These are phyloP conservation scores for Littorina saxatilis DNA, from an alignment of 1,140 invertebrate genomes.

Conservation along the genomic window DNA sequence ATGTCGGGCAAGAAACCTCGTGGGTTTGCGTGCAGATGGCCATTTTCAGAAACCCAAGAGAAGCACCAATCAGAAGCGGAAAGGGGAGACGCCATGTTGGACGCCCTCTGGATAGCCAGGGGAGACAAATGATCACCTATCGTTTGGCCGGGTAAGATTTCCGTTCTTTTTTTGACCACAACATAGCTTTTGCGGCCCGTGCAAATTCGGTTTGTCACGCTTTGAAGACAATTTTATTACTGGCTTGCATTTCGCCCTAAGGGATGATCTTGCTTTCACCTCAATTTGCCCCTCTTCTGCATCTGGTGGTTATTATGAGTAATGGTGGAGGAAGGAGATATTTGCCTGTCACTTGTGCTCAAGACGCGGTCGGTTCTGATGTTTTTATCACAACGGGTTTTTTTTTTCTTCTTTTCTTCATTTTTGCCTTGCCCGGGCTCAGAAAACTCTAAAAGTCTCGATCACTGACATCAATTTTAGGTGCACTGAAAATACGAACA, in stretches of 20 bases:
- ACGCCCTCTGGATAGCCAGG: not conserved
- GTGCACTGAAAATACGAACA: not conserved
- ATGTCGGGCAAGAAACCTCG: too few relatives aligned
- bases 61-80: slow-evolving; percentile 23
- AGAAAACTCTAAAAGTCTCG: not conserved
- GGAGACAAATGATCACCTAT: slow-evolving; percentile 29
- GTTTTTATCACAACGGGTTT: not conserved
- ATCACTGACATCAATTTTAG: slow-evolving; percentile 3
- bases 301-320: slow-evolving; percentile 32
- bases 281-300: slow-evolving; percentile 23
- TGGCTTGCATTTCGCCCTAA: slow-evolving; percentile 22
- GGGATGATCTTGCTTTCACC: slow-evolving; percentile 26
- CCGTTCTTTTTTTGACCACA: slow-evolving; percentile 17
- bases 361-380: not conserved
- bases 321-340: slow-evolving; percentile 15
- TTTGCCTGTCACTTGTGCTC: not conserved
- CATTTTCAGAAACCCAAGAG: slow-evolving; percentile 32
- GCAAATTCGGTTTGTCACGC: slow-evolving; percentile 34
- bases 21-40: slow-evolving; percentile 22
- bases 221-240: slow-evolving; percentile 29
- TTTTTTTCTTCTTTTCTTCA: not conserved
- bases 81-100: slow-evolving; percentile 21
- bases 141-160: slow-evolving; percentile 21
- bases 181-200: not conserved
- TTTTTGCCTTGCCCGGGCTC: not conserved